Conservation (phyloP, 1,140 invertebrate species). For the Conus betulinus region DNA sequence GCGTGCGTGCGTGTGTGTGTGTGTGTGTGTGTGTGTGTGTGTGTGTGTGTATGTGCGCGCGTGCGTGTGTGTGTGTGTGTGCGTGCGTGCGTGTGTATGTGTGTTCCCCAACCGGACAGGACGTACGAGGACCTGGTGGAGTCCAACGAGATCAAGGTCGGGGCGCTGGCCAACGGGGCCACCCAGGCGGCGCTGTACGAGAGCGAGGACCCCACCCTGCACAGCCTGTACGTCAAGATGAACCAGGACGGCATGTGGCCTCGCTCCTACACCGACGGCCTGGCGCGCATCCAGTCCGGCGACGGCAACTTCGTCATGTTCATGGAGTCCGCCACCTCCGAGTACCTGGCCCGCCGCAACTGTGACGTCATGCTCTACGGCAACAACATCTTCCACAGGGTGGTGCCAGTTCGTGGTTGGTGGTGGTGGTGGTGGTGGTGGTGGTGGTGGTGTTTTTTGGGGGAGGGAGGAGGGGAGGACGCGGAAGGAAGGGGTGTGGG, state of each 20-base stretch:
- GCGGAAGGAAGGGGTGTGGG: not conserved
- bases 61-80: too few species aligned
- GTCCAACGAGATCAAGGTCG: slow-evolving; percentile 26
- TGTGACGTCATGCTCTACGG: slow-evolving; percentile 83
- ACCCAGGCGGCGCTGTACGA: slow-evolving; percentile 32
- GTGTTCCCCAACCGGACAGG: not conserved
- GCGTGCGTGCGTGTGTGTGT: too few species aligned
- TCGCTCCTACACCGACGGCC: slow-evolving; percentile 81
- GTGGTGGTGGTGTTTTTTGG: too few species aligned
- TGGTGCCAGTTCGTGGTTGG: slow-evolving; percentile 63
- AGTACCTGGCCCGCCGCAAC: slow-evolving; percentile 91
- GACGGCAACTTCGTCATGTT: slow-evolving; percentile 91
- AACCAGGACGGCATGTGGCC: not conserved
- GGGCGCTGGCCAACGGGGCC: slow-evolving; percentile 25
- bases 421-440: too few species aligned
- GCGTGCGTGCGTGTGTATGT: too few species aligned
- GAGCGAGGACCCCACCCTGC: slow-evolving; percentile 36
- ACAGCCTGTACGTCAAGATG: slow-evolving; percentile 40
- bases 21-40: too few species aligned
- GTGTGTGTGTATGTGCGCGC: too few species aligned
- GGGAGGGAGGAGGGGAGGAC: too few species aligned
- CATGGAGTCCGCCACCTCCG: slow-evolving; percentile 93
- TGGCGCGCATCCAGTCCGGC: slow-evolving; percentile 81
- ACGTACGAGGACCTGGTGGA: slow-evolving; percentile 44
- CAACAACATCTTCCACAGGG: slow-evolving; percentile 89